Evolutionary conservation across 64 coral and sea anemone genomes (phyloP).

Genomic region (Orbicella faveolata): DNA sequence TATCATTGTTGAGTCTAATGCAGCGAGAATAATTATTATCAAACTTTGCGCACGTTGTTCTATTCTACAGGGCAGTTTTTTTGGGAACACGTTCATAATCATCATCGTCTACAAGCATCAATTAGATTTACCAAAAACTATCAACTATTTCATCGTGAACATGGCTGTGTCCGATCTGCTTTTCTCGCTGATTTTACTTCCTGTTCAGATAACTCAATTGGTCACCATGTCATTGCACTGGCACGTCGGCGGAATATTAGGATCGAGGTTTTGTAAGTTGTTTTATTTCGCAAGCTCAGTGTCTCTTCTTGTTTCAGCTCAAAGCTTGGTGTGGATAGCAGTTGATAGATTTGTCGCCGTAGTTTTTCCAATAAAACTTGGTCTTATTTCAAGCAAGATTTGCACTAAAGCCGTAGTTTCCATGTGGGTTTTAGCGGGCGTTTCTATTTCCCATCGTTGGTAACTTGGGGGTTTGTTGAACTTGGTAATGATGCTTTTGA

Average conservation of each 20-base stretch:
- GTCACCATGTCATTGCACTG: neutral
- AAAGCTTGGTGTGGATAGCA: conserved; percentile 9
- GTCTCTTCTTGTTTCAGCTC: neutral
- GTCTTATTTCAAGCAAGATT: neutral
- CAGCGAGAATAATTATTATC: neutral
- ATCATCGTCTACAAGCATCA: neutral
- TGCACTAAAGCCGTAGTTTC: neutral
- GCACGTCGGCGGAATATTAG: neutral
- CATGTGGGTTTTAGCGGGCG: neutral
- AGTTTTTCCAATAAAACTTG: neutral
- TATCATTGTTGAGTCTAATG: neutral
- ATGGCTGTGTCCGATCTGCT: conserved; percentile 11
- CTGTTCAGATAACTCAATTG: neutral
- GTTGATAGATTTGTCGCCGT: conserved; percentile 16
- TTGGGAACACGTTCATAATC: neutral
- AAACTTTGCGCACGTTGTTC: neutral
- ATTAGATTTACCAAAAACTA: neutral
- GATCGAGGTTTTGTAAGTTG: neutral
- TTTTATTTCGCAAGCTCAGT: neutral
- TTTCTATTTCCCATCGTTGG: no score
- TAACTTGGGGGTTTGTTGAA: no score
- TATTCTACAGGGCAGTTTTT: neutral
- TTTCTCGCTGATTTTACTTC: neutral
- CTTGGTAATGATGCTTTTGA: no score
- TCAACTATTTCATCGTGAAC: conserved; percentile 6